A percentile compares a stretch with the other conserved stretches of the same genome.
Evolutionary conservation across 2,797 vertebrate genomes (phyloP).

Genomic region (Lacerta viridis): DNA sequence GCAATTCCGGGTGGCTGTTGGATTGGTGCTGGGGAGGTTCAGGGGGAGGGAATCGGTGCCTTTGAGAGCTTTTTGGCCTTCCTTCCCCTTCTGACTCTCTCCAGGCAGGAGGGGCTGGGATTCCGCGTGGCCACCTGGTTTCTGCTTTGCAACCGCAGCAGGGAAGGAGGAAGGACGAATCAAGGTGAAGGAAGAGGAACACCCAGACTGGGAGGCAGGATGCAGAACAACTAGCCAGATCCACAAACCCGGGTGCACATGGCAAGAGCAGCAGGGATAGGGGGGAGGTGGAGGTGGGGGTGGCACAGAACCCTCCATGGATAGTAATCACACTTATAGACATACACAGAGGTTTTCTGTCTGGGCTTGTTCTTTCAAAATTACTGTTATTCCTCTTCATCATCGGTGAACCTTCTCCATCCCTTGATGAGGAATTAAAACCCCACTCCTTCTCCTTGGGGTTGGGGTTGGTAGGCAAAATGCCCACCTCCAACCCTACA

Average conservation of each 20-base stretch:
- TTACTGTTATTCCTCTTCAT: background rate
- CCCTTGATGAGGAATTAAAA: background rate
- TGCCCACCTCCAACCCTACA: too few species aligned
- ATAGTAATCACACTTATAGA: too few species aligned
- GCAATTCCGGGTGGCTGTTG: background rate
- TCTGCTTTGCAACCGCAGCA: background rate
- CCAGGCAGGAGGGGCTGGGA: background rate
- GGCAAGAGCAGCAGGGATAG: background rate
- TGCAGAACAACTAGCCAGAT: background rate
- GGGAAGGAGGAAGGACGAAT: background rate
- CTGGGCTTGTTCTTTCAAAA: background rate
- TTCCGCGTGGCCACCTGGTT: background rate
- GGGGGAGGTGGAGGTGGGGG: too few species aligned
- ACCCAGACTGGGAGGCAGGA: too few species aligned
- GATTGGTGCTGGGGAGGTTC: background rate
- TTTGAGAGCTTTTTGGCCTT: too few species aligned
- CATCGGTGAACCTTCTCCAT: too few species aligned
- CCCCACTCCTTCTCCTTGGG: background rate
- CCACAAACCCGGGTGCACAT: background rate
- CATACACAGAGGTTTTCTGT: background rate
- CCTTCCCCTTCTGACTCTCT: background rate
- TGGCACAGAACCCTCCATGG: background rate
- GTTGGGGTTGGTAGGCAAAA: background rate
- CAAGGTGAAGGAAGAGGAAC: constrained; percentile 23
- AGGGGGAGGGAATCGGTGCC: too few species aligned